A percentile compares a stretch with the other conserved stretches of the same genome.
Conservation (phyloP, 2,797 vertebrate genomes). For the Neopelma chrysocephalum region DNA sequence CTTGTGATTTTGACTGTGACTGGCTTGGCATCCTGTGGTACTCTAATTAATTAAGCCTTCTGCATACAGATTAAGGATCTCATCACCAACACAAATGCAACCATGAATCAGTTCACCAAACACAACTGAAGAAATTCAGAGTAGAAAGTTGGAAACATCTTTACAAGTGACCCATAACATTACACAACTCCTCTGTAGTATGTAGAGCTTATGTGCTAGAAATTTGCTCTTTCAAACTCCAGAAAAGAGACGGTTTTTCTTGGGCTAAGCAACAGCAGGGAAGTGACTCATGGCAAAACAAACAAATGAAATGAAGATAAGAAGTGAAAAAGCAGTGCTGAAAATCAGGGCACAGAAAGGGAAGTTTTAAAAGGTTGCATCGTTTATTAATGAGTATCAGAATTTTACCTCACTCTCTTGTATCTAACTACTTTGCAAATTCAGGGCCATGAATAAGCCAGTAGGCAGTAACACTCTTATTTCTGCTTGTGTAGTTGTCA, state of each 20-base stretch:
- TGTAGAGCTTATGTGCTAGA: background rate
- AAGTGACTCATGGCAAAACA: slow-evolving; percentile 15
- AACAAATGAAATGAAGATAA: background rate
- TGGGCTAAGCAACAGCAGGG: background rate
- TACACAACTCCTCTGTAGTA: background rate
- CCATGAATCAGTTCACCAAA: background rate
- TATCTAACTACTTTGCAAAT: background rate
- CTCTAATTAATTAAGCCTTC: background rate
- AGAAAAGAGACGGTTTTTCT: background rate
- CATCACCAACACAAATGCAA: background rate
- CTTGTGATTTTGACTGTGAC: background rate
- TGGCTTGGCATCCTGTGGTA: background rate
- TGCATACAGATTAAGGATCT: background rate
- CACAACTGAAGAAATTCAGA: background rate
- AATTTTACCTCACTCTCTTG: background rate
- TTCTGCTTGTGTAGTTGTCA: background rate
- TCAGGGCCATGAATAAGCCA: background rate
- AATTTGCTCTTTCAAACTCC: background rate
- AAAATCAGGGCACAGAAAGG: background rate
- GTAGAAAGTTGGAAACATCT: background rate
- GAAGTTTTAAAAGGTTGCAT: background rate
- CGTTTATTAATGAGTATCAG: background rate
- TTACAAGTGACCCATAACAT: background rate
- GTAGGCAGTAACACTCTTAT: background rate
- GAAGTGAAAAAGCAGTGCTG: background rate